Percentiles rank a stretch among this genome's conserved stretches.
Evolutionary conservation across 2,797 vertebrate genomes (phyloP).

Genomic region (Girardinus metallicus): DNA sequence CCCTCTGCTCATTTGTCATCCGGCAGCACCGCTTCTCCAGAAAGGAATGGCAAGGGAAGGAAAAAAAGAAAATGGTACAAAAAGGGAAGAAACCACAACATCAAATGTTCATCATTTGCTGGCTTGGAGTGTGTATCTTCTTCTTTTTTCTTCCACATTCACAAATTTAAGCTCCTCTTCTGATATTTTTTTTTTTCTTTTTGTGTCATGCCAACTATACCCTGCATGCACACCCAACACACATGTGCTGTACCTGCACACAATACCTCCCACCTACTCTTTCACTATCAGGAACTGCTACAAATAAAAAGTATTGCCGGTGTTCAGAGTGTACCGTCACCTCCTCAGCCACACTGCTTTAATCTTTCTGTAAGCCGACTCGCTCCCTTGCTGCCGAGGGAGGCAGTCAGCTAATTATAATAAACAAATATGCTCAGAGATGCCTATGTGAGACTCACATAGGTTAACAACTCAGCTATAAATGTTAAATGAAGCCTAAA

Average conservation of each 20-base stretch:
- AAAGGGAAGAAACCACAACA: slow-evolving; percentile 58
- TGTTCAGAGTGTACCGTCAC: slow-evolving; percentile 57
- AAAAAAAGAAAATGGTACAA: slow-evolving; percentile 63
- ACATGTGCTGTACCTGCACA: slow-evolving; percentile 26
- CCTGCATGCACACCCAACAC: slow-evolving; percentile 10
- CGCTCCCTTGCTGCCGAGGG: slow-evolving; percentile 47
- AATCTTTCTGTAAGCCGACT: slow-evolving; percentile 60
- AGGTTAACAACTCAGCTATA: slow-evolving; percentile 82
- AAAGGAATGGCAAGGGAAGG: slow-evolving; percentile 56
- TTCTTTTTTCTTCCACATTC: slow-evolving; percentile 48
- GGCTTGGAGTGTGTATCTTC: slow-evolving; percentile 42
- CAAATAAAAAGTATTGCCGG: slow-evolving; percentile 61
- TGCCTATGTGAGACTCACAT: slow-evolving; percentile 76
- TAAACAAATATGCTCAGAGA: slow-evolving; percentile 80
- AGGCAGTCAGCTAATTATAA: slow-evolving; percentile 76
- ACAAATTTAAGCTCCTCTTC: slow-evolving; percentile 41
- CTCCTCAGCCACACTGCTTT: slow-evolving; percentile 62
- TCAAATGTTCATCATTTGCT: slow-evolving; percentile 68
- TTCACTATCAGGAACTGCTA: slow-evolving; percentile 31
- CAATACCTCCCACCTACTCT: slow-evolving; percentile 38
- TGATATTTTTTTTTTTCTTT: slow-evolving; percentile 15
- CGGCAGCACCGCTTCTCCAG: slow-evolving; percentile 63
- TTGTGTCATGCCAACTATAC: slow-evolving; percentile 14
- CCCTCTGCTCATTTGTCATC: slow-evolving; percentile 78
- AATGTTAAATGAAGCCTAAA: slow-evolving; percentile 84